Evolutionary conservation across 2,797 vertebrate species (phyloP), one percentile per base, ranked within the genome.

Genomic region (Alca torda): DNA sequence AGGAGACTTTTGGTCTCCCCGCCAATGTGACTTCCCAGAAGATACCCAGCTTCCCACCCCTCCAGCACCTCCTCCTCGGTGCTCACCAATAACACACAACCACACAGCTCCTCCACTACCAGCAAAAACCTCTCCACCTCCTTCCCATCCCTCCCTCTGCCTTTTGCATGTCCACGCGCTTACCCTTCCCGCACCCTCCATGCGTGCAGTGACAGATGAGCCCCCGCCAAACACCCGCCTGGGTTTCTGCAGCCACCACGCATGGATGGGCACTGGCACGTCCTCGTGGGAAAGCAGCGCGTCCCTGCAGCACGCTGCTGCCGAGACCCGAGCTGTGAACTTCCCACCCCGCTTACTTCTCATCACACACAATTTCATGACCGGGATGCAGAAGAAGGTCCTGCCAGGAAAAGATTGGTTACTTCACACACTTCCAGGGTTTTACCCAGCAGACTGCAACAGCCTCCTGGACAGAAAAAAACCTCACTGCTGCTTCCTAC

Each of bases 181-280:
- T 11, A 43, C 37, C 70, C 25, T 81, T 60, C 41, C 31, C 46
- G 41, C 26, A 61, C 11, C n/a, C 28, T 75, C 60, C 51, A 43
- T 7, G 12, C 0, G 0, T 46, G 15, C 69, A 33, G 13, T 13
- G 61, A 60, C 24, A 61, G 63, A 50, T 4, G 31, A 93, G 15
- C 9, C 39, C 41, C 30, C 1, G 0, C 10, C 17, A 35, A 75
- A 72, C 39, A 41, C 41, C 21, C 0, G 0, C 6, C 8, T 2
- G 35, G 15, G 69, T 6, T 63, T 70, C 75, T 43, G 61, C 53
- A 74, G 57, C 61, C 59, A 11, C 61, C 39, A 28, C 0, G 1
- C 17, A 13, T 1, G 30, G 74, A 70, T 3, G 7, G 50, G 31
- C 41, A 53, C 50, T 68, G 21, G 4, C 14, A 28, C 25, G 48